Percentiles rank a stretch among this genome's conserved stretches.
Evolutionary conservation across 2,113 vertebrate genomes (phyloP).

Genomic region (Coracopsis vasa): DNA sequence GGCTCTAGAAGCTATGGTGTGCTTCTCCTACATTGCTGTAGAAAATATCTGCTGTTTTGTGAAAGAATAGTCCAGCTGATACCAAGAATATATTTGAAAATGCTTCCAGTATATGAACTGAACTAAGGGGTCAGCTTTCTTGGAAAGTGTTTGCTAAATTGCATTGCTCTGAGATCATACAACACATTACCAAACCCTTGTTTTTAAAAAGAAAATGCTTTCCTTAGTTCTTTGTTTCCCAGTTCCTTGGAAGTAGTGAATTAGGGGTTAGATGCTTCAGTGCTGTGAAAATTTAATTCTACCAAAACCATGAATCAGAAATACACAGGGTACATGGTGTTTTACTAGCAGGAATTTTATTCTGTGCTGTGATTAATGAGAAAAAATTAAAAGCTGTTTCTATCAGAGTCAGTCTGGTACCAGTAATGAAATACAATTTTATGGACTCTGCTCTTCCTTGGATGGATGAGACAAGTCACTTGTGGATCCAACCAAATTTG

Average conservation of each 20-base stretch:
- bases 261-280: neutral
- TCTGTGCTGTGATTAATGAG: neutral
- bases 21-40: neutral
- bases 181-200: neutral
- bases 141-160: neutral
- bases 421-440: neutral
- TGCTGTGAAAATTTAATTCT: neutral
- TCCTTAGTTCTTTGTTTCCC: neutral
- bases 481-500: neutral
- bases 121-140: neutral
- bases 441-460: neutral
- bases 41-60: neutral
- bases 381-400: neutral
- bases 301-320: neutral
- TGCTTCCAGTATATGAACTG: neutral
- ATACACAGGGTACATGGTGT: neutral
- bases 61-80: neutral
- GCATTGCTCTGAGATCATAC: neutral
- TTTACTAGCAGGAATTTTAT: neutral
- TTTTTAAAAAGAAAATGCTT: neutral
- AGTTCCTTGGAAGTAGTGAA: neutral
- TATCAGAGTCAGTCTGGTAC: neutral
- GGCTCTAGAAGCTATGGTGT: neutral
- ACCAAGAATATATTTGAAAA: neutral
- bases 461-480: neutral